These are phyloP conservation scores for Volucella inflata DNA, from an alignment of 2,888 invertebrate species.

Conservation along the genomic window DNA sequence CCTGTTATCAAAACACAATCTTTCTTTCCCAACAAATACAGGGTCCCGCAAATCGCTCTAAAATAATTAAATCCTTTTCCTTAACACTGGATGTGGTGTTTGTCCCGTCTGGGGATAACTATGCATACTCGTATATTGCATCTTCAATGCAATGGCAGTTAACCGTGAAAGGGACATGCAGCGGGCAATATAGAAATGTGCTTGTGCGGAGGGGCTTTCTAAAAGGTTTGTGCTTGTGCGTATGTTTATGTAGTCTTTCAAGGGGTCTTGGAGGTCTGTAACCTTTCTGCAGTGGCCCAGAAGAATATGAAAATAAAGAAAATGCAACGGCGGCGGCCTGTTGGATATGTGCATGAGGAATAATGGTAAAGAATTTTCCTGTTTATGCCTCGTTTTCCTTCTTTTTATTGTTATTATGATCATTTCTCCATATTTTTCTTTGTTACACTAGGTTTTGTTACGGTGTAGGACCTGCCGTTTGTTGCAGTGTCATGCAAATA, in stretches of 20 bases:
- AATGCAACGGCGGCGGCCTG: slow-evolving; percentile 21
- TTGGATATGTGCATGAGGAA: slow-evolving; percentile 33
- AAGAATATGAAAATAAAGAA: slow-evolving; percentile 22
- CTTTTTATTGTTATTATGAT: slow-evolving; percentile 66
- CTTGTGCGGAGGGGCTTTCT: slow-evolving; percentile 30
- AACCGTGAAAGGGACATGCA: slow-evolving; percentile 65
- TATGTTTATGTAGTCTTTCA: slow-evolving; percentile 51
- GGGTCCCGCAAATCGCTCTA: slow-evolving; percentile 42
- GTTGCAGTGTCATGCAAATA: slow-evolving; percentile 72
- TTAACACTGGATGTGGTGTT: slow-evolving; percentile 42
- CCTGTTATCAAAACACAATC: slow-evolving; percentile 74
- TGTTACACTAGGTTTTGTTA: slow-evolving; percentile 17
- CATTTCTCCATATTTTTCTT: slow-evolving; percentile 63
- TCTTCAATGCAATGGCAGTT: slow-evolving; percentile 52
- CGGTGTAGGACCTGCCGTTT: slow-evolving; percentile 50
- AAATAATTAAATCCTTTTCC: slow-evolving; percentile 72
- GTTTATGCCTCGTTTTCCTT: slow-evolving; percentile 46
- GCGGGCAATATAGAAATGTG: slow-evolving; percentile 13
- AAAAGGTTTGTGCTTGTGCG: slow-evolving; percentile 33
- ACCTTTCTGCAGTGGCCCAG: slow-evolving; percentile 53
- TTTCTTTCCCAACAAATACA: slow-evolving; percentile 45
- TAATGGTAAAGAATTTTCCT: slow-evolving; percentile 36
- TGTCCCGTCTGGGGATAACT: slow-evolving; percentile 57
- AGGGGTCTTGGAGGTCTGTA: slow-evolving; percentile 69
- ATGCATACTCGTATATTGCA: slow-evolving; percentile 28